A percentile compares a stretch with the other conserved stretches of the same genome.
Conservation (phyloP, 1,140 invertebrate genomes). For the Halictus rubicundus region DNA sequence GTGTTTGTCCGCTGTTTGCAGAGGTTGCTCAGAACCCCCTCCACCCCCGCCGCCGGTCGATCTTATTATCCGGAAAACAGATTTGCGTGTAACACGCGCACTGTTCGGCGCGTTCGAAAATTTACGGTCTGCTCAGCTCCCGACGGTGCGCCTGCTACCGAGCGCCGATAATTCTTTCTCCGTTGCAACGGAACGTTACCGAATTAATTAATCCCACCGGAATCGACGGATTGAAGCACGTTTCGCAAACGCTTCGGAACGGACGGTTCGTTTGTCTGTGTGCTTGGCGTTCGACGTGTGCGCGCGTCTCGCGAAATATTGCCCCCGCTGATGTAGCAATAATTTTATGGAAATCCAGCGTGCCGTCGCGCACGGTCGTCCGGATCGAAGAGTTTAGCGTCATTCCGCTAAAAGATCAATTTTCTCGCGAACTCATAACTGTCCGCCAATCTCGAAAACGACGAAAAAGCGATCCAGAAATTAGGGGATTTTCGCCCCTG, state of each 20-base stretch:
- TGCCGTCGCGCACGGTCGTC: not conserved
- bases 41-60: not conserved
- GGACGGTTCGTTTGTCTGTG: not conserved
- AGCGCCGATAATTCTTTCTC: slow-evolving; percentile 15
- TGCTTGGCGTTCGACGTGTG: not conserved
- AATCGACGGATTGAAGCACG: not conserved
- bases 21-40: no score
- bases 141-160: not conserved
- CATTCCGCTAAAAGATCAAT: not conserved
- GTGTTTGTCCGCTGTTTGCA: no score
- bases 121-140: not conserved
- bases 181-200: slow-evolving; percentile 9
- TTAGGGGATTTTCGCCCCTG: no score
- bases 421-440: not conserved
- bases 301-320: not conserved
- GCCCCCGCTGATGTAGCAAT: slow-evolving; percentile 16
- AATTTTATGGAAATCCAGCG: slow-evolving; percentile 53
- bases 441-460: no score
- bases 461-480: no score
- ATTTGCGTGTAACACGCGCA: not conserved
- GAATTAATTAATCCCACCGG: slow-evolving; percentile 38
- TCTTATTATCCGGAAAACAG: not conserved
- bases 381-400: not conserved
- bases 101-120: not conserved
- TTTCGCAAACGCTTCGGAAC: not conserved